A percentile compares a stretch with the other conserved stretches of the same genome.
phyloP scores from a whole-genome alignment of 2,113 vertebrate genomes.

The Oceanodroma tethys region DNA sequence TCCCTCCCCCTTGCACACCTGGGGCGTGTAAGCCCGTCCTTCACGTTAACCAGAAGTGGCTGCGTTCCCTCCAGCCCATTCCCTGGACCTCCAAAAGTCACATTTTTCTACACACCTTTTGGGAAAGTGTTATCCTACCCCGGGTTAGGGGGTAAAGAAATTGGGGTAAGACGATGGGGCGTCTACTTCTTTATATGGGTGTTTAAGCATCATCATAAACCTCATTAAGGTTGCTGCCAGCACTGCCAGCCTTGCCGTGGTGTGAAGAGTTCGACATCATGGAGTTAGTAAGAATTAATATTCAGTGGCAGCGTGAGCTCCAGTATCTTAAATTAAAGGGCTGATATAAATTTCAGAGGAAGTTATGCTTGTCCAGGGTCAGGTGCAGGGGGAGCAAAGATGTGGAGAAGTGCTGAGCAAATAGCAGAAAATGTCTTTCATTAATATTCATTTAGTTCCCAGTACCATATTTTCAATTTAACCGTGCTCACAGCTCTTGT shows the following conservation, averaged over 20 bases:
- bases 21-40: not conserved
- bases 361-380: not conserved
- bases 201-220: not conserved
- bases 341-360: constrained; percentile 9
- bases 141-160: not conserved
- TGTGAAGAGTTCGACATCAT: not conserved
- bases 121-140: not conserved
- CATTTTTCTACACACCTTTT: fast-evolving
- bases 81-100: fast-evolving
- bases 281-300: not conserved
- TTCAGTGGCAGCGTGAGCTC: not conserved
- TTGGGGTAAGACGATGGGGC: not conserved
- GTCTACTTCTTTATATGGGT: fast-evolving
- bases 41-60: not conserved
- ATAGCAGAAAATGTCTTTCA: constrained; percentile 42
- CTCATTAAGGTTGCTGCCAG: not conserved
- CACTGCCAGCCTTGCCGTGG: not conserved
- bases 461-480: not conserved
- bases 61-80: not conserved
- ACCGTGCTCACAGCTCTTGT: not conserved
- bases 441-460: constrained; percentile 29
- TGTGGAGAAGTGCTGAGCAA: constrained; percentile 17
- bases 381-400: not conserved
- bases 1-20: not conserved
- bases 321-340: not conserved